phyloP scores from a whole-genome alignment of 2,113 vertebrate species.

The Archilochus colubris region DNA sequence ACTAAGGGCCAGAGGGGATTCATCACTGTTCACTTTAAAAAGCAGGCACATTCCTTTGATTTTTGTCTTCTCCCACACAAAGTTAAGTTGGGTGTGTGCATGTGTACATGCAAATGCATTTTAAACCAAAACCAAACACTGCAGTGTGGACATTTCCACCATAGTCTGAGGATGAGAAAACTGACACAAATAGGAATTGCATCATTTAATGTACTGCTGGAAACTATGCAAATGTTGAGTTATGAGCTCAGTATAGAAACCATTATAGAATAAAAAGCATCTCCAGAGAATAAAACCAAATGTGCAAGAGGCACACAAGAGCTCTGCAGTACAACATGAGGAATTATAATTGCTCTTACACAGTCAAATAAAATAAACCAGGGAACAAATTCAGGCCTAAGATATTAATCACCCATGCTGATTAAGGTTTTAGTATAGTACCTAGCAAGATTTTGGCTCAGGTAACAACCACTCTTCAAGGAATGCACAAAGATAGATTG shows the following conservation, averaged over 20 bases:
- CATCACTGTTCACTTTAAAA: neutral
- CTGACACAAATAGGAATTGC: neutral
- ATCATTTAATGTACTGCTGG: neutral
- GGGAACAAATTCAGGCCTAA: neutral
- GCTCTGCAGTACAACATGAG: neutral
- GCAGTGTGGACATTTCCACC: neutral
- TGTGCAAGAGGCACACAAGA: neutral
- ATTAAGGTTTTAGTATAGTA: neutral
- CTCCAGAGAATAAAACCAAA: neutral
- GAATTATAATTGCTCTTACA: neutral
- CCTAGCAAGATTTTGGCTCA: neutral
- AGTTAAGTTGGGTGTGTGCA: neutral
- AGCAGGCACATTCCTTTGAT: neutral
- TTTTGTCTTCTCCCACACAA: neutral
- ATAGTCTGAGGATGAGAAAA: neutral
- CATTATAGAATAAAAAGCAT: neutral
- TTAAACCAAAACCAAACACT: constrained; percentile 28
- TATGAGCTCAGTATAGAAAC: neutral
- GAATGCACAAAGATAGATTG: neutral
- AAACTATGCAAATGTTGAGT: constrained; percentile 3
- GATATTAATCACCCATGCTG: neutral
- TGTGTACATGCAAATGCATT: neutral
- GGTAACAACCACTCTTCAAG: neutral
- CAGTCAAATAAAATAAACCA: neutral
- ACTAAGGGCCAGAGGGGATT: neutral